phyloP scores from a whole-genome alignment of 2,113 vertebrate genomes.

The Danionella cerebrum region DNA sequence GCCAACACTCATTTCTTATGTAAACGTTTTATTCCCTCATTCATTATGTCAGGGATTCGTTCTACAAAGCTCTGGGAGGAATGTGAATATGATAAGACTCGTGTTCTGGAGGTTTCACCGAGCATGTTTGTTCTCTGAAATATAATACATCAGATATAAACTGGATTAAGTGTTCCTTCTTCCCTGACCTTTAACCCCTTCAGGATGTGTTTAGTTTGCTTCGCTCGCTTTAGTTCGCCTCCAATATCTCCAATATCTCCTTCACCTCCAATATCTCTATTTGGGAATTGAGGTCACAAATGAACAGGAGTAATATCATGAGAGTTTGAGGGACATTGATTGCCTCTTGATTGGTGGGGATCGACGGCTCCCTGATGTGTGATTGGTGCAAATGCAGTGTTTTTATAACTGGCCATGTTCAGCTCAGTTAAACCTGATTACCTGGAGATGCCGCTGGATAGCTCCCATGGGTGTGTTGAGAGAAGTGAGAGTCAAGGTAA shows the following conservation, averaged over 20 bases:
- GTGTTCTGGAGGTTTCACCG: no score
- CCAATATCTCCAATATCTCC: neutral
- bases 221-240: neutral
- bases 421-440: constrained; percentile 9
- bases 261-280: neutral
- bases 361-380: neutral
- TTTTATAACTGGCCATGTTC: neutral
- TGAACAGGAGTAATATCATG: neutral
- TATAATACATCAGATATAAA: no score
- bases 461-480: neutral
- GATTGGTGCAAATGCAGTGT: neutral
- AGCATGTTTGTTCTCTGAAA: no score
- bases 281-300: neutral
- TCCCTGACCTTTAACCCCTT: neutral
- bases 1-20: constrained; percentile 6
- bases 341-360: neutral
- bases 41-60: no score
- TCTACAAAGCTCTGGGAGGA: no score
- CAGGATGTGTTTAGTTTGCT: neutral
- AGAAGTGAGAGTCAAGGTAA: no score
- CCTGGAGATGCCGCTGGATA: no score
- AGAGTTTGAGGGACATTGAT: neutral
- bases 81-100: no score
- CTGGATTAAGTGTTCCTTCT: neutral
- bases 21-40: constrained; percentile 2